Percentiles rank a stretch among this genome's conserved stretches.
These are phyloP conservation scores for Onychomys torridus DNA, from an alignment of 2,797 vertebrate genomes.

Conservation along the genomic window DNA sequence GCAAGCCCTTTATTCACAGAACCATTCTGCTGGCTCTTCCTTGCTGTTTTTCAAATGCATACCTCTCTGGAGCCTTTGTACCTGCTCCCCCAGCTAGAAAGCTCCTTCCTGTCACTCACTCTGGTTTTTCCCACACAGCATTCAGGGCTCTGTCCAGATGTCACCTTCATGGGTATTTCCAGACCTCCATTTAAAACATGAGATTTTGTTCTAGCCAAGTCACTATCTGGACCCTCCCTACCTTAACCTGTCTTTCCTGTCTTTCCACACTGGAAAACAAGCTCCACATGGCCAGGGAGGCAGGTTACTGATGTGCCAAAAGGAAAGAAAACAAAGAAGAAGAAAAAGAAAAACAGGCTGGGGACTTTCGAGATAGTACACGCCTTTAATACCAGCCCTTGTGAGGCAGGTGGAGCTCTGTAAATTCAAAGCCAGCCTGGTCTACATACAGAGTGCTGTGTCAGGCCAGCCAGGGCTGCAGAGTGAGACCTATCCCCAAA, in stretches of 20 bases:
- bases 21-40: not conserved
- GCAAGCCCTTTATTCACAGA: too few species aligned
- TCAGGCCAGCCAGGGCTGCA: not conserved
- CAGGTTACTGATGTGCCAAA: not conserved
- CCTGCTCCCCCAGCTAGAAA: not conserved
- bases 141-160: not conserved
- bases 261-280: not conserved
- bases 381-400: not conserved
- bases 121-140: not conserved
- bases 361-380: not conserved
- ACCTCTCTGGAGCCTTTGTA: not conserved
- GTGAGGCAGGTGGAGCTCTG: not conserved
- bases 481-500: not conserved
- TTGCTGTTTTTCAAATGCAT: not conserved
- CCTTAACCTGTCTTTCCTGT: not conserved
- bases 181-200: not conserved
- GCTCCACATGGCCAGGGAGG: not conserved
- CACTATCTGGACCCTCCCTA: not conserved
- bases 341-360: too few species aligned
- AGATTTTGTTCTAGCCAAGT: not conserved
- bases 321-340: not conserved
- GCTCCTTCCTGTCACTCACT: not conserved
- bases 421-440: not conserved
- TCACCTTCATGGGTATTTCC: not conserved
- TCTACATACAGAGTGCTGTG: not conserved